A percentile compares a stretch with the other conserved stretches of the same genome.
Evolutionary conservation across 2,113 vertebrate species (phyloP).

Genomic region (Ancistrus triradiatus): DNA sequence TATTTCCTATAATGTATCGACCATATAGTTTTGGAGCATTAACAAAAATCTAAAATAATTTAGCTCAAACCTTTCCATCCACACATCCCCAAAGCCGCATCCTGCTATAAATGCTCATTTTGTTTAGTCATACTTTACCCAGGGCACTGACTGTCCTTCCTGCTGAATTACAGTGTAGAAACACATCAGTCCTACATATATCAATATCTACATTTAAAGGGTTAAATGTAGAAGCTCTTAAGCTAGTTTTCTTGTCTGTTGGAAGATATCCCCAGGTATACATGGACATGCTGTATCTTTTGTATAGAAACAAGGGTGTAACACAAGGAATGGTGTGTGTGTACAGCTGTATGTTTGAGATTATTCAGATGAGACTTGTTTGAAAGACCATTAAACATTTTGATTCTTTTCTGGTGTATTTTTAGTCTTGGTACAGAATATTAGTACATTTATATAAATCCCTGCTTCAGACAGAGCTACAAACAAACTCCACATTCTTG

Average conservation of each 20-base stretch:
- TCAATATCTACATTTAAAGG: slow-evolving; percentile 6
- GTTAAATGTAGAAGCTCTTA: slow-evolving; percentile 3
- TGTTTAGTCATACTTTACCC: neutral
- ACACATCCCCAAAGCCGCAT: no score
- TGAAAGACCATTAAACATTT: slow-evolving; percentile 90
- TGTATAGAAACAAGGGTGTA: slow-evolving; percentile 74
- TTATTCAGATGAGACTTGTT: slow-evolving; percentile 84
- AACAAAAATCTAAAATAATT: no score
- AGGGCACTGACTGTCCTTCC: neutral
- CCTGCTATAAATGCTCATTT: neutral
- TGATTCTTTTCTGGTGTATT: slow-evolving; percentile 66
- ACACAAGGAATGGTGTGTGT: slow-evolving; percentile 77
- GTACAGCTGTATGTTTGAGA: slow-evolving; percentile 80
- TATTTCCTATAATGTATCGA: no score
- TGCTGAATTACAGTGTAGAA: neutral
- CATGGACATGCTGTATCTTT: slow-evolving; percentile 71
- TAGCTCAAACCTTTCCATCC: no score
- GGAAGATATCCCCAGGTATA: slow-evolving; percentile 1
- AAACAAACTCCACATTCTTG: neutral
- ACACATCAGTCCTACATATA: neutral
- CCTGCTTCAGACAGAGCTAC: neutral
- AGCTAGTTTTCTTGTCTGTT: neutral
- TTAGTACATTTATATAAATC: neutral
- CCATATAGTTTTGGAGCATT: no score
- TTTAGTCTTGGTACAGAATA: slow-evolving; percentile 4